Base-by-base conservation (phyloP, 2,888 invertebrate species). In the Orgyia antiqua region DNA sequence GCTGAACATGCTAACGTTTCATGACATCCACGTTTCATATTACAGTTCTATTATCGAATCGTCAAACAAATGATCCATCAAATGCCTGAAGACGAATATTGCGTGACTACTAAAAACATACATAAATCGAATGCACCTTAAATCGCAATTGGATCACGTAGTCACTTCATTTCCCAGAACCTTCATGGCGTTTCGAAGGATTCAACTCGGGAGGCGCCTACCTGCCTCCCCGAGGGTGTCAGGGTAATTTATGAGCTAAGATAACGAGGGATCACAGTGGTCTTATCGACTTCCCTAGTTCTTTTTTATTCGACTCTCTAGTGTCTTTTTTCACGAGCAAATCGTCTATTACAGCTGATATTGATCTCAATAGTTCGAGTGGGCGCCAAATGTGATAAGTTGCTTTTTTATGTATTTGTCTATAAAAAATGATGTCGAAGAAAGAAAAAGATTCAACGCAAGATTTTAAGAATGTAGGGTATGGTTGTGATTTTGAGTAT, bases 121-220 rank as follows among this genome's bases (percentile, higher is more conserved):
- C 56, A 66, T 61, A 67, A 74, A 73, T 74, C 70, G 69, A 77
- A 73, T 82, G 78, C 78, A 80, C 67, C 74, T 75, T 64, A 77
- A 82, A 83, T 78, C 65, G 76, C 82, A 82, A 84, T 84, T 84
- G 83, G 84, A 84, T 84, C 84, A 84, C 84, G 84, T 82, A 84
- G 77, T 64, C 68, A 71, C 75, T 80, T 78, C 79, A 83, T 83
- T 83, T 80, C 76, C 76, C 67, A 68, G 73, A 68, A 73, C 73
- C 64, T 68, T 70, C 61, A 62, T 66, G 58, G 59, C 67, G 60
- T 73, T 74, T 71, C 68, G 58, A 61, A 68, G 64, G 67, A 69
- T 62, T 60, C 51, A 47, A 53, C 43, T 41, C 51, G 67, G 66
- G 68, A 62, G 66, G 64, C 58, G 57, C 56, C 68, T 78, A 78